A percentile compares a stretch with the other conserved stretches of the same genome.
phyloP scores from a whole-genome alignment of 2,888 invertebrate genomes.

The Meliscaeva auricollis region DNA sequence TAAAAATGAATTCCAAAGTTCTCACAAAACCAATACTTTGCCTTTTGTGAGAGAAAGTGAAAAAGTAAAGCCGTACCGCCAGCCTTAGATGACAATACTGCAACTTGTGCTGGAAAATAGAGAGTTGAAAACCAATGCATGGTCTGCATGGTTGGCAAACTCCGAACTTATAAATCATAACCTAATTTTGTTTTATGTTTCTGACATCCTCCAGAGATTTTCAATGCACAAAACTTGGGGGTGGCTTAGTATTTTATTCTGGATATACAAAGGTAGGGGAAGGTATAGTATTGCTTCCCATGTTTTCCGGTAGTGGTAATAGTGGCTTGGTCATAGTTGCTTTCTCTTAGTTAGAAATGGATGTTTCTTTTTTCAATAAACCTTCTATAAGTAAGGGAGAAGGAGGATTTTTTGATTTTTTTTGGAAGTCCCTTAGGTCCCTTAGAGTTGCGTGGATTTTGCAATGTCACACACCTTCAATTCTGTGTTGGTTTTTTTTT shows the following conservation, averaged over 20 bases:
- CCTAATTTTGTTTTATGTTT: constrained; percentile 78
- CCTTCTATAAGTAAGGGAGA: constrained; percentile 1
- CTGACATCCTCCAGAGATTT: constrained; percentile 78
- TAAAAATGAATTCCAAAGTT: neutral
- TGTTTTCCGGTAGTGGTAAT: constrained; percentile 56
- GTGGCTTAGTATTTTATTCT: neutral
- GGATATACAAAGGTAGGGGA: no score
- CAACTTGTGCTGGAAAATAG: constrained; percentile 58
- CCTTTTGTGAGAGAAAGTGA: neutral
- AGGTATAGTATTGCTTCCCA: constrained; percentile 1
- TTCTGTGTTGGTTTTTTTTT: neutral
- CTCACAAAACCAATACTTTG: neutral
- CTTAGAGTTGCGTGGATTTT: constrained; percentile 50
- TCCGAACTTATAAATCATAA: constrained; percentile 77
- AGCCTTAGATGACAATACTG: constrained; percentile 63
- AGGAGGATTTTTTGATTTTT: constrained; percentile 9
- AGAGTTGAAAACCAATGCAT: constrained; percentile 64
- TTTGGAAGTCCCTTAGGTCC: constrained; percentile 31
- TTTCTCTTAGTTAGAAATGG: constrained; percentile 51
- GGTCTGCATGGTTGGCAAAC: constrained; percentile 63
- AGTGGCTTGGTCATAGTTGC: constrained; percentile 57
- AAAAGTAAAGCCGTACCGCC: neutral
- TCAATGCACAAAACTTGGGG: constrained; percentile 33
- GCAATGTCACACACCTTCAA: constrained; percentile 72
- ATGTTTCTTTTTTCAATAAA: constrained; percentile 66